phyloP scores from a whole-genome alignment of 2,113 vertebrate genomes.

The Sclerurus mexicanus region DNA sequence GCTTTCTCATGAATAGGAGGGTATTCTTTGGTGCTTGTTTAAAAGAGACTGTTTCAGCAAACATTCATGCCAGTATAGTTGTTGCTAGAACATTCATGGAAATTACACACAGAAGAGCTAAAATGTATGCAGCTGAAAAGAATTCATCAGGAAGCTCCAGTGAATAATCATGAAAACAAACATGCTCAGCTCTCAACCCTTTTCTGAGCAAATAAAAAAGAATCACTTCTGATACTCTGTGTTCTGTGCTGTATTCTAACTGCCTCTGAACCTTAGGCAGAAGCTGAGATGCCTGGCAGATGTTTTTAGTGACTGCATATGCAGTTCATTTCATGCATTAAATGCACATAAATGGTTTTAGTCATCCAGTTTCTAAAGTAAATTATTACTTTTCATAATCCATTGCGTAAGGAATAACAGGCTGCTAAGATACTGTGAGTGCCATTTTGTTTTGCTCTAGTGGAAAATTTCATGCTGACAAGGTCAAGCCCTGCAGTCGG shows the following conservation, averaged over 20 bases:
- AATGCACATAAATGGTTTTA: constrained; percentile 15
- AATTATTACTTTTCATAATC: constrained; percentile 56
- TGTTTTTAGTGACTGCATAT: constrained; percentile 1
- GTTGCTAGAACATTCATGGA: not conserved
- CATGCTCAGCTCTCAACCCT: not conserved
- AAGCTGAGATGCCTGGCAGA: not conserved
- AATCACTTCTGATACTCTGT: not conserved
- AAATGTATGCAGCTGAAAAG: not conserved
- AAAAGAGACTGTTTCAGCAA: not conserved
- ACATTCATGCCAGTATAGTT: not conserved
- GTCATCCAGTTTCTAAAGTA: constrained; percentile 19
- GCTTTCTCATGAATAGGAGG: not conserved
- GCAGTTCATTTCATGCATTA: constrained; percentile 16
- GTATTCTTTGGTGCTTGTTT: not conserved
- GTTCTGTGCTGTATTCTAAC: not conserved
- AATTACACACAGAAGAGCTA: not conserved
- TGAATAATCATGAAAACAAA: not conserved
- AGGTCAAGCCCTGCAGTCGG: constrained; percentile 53
- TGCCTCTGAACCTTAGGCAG: not conserved
- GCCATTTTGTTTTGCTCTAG: constrained; percentile 54
- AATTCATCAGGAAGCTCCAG: not conserved
- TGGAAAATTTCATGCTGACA: constrained; percentile 69
- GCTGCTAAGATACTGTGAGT: constrained; percentile 25
- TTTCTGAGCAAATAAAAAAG: not conserved
- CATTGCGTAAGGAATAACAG: constrained; percentile 51